Evolutionary conservation across 2,888 invertebrate species (phyloP), one percentile per base, ranked within the genome.

Genomic region (Conchocele bisecta): DNA sequence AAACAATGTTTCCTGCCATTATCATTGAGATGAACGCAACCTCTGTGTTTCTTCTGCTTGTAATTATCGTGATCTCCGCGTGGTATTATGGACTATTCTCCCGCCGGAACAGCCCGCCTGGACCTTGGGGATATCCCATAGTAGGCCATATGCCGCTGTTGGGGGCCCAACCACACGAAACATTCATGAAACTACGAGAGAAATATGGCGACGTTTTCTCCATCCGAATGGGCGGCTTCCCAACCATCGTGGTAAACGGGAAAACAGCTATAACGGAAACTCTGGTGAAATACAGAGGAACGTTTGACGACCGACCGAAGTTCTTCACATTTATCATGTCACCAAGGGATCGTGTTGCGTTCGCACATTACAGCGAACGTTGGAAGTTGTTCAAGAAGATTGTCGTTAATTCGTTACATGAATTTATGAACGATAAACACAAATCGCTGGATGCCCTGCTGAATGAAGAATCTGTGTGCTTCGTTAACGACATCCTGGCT

Each of bases 41-140:
- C n/a, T n/a, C n/a, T n/a, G n/a, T n/a, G n/a, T n/a, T n/a, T n/a
- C n/a, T n/a, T n/a, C n/a, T n/a, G n/a, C n/a, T n/a, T n/a, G n/a
- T n/a, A n/a, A n/a, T n/a, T n/a, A n/a, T n/a, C n/a, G n/a, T n/a
- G n/a, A n/a, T n/a, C n/a, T n/a, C n/a, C n/a, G n/a, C n/a, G n/a
- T n/a, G n/a, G n/a, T n/a, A n/a, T n/a, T n/a, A n/a, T n/a, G n/a
- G n/a, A n/a, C n/a, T n/a, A n/a, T n/a, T n/a, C n/a, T n/a, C n/a
- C n/a, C n/a, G n/a, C n/a, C n/a, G n/a, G n/a, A n/a, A n/a, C n/a
- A n/a, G n/a, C n/a, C 66, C 66, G 1, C 66, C 71, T 7, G 76
- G 73, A 11, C 76, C 76, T 0, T 58, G 76, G 56, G 74, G 74
- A 17, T 33, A 70, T 5, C 76, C 76, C n/a, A 22, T 76, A 26